Percentiles rank a stretch among this genome's conserved stretches.
Evolutionary conservation across 2,797 vertebrate genomes (phyloP).

Genomic region (Girardinus metallicus): DNA sequence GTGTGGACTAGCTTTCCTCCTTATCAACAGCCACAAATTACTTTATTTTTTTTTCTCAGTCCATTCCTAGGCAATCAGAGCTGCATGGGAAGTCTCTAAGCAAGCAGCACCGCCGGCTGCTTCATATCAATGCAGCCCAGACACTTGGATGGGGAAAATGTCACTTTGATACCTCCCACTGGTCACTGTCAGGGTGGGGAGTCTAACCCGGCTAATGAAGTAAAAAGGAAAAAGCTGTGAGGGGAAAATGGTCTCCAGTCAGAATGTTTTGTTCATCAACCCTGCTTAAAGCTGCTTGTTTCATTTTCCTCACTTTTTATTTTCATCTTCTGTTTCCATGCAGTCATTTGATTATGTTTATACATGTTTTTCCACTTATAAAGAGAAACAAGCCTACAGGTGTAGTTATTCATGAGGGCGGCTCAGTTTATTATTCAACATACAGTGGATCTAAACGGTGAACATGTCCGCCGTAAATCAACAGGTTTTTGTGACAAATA

Average conservation of each 20-base stretch:
- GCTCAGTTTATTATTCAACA: not conserved
- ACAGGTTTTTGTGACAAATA: not conserved
- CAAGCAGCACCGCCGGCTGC: conserved; percentile 50
- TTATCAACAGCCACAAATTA: conserved; percentile 51
- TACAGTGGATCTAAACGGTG: not conserved
- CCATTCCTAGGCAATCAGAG: conserved; percentile 59
- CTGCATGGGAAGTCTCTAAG: conserved; percentile 62
- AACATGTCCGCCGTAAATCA: not conserved
- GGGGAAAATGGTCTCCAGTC: conserved; percentile 45
- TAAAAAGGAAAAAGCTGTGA: conserved; percentile 51
- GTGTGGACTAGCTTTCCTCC: conserved; percentile 15
- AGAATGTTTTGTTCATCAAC: conserved; percentile 18
- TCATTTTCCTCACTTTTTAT: conserved; percentile 17
- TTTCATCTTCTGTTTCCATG: conserved; percentile 35
- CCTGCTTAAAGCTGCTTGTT: conserved; percentile 30
- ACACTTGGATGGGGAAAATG: conserved; percentile 67
- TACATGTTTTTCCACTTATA: not conserved
- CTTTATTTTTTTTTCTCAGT: conserved; percentile 46
- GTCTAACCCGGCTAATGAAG: conserved; percentile 68
- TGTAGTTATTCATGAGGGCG: conserved; percentile 43
- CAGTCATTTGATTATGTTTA: conserved; percentile 41
- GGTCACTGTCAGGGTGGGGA: conserved; percentile 64
- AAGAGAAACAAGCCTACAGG: conserved; percentile 35
- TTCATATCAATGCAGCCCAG: conserved; percentile 63
- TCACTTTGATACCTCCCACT: conserved; percentile 74